Evolutionary conservation across 2,797 vertebrate species (phyloP), one percentile per base, ranked within the genome.

Genomic region (Chaenodraco wilsoni): DNA sequence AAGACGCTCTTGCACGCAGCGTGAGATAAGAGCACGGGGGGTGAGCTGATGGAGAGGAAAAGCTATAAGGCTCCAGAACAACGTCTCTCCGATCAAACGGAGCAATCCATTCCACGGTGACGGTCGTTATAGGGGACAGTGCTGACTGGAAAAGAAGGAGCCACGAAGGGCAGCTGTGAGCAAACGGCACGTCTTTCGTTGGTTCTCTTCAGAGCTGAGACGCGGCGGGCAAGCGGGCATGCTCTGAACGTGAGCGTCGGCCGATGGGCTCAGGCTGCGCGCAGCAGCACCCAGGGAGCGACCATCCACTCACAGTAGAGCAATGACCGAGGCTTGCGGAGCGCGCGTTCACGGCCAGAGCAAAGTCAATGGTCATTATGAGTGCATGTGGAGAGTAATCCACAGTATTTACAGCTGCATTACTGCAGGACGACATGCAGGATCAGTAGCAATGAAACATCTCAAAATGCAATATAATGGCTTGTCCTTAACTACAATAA

Each of bases 291-390:
- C 85, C 70, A 37, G 83, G 83, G 78, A 89, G 90, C 84, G 78
- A 88, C 80, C 85, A 58, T 87, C 65, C 65, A 71, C 81, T 66
- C 82, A 65, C 72, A 46, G 71, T 66, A 77, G 68, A 83, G 85
- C 76, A 79, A 88, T 87, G 90, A 84, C 85, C 83, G 89, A 61
- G 84, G 75, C 76, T 85, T 63, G 76, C 67, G 75, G 82, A 85
- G 88, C 75, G 91, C 91, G 92, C 91, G 90, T 82, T 90, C 91
- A 91, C 88, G 88, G 84, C 76, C 86, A 64, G 37, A 87, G 72
- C 65, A 82, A 80, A 90, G 86, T 85, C 87, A 89, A 54, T 76
- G 91, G 89, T 92, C 91, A 89, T 89, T 84, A 87, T 74, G 65
- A 67, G 85, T 72, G 83, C 83, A 27, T 72, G 76, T 72, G 69